phyloP scores from a whole-genome alignment of 2,888 invertebrate species.

The Habroteleia sp. region DNA sequence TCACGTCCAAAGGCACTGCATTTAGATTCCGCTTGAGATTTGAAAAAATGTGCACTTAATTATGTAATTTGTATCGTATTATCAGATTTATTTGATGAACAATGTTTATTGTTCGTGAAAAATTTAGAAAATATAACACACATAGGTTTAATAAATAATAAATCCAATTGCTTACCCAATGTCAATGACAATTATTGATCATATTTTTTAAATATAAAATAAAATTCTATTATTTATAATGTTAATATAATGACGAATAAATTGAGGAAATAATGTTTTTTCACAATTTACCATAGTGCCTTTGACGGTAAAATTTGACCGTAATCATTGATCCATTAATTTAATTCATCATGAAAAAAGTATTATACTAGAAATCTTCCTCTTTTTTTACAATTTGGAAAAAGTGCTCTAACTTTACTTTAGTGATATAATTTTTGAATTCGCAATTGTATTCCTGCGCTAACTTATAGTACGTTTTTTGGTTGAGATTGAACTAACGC shows the following conservation, averaged over 20 bases:
- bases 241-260: no score
- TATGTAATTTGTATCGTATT: constrained; percentile 25
- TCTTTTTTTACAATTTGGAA: constrained; percentile 11
- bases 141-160: no score
- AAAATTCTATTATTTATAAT: no score
- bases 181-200: no score
- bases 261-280: no score
- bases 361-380: constrained; percentile 12
- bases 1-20: constrained; percentile 47
- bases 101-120: constrained; percentile 21
- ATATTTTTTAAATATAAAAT: no score
- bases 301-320: constrained; percentile 11
- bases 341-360: constrained; percentile 18
- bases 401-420: neutral
- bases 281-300: constrained; percentile 12
- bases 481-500: constrained; percentile 66
- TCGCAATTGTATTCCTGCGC: constrained; percentile 19
- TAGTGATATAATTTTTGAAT: constrained; percentile 22
- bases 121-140: no score
- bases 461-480: constrained; percentile 54
- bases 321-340: no score
- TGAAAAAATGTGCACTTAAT: constrained; percentile 25
- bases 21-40: constrained; percentile 25
- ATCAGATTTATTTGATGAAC: constrained; percentile 11
- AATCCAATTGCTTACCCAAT: no score